Percentiles rank a stretch among this genome's conserved stretches.
Conservation (phyloP, 2,888 invertebrate genomes). For the Catocala sponsa region DNA sequence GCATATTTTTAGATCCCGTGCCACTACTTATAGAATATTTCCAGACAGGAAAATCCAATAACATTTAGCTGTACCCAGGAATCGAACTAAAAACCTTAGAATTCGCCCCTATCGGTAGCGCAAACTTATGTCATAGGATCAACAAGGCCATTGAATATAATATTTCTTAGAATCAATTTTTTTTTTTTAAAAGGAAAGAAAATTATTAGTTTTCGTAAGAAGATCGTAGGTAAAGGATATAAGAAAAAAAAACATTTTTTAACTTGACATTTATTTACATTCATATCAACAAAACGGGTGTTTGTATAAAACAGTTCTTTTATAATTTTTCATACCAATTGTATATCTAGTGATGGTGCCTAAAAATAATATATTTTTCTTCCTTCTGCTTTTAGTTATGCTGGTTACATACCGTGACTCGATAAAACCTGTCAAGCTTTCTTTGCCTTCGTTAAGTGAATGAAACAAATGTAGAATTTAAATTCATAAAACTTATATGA, state of each 20-base stretch:
- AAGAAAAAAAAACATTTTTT: conserved; percentile 63
- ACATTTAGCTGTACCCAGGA: too few species aligned
- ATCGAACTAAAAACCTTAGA: too few species aligned
- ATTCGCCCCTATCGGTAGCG: too few species aligned
- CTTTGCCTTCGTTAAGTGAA: conserved; percentile 32
- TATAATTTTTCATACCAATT: conserved; percentile 78
- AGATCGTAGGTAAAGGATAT: conserved; percentile 4
- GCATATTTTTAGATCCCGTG: too few species aligned
- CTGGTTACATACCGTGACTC: conserved; percentile 67
- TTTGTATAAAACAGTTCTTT: conserved; percentile 88
- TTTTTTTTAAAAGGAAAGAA: too few species aligned
- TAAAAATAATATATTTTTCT: conserved; percentile 78
- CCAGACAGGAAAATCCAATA: too few species aligned
- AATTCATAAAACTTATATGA: conserved; percentile 19
- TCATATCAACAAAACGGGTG: conserved; percentile 89
- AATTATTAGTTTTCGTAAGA: too few species aligned
- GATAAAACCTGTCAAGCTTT: conserved; percentile 44
- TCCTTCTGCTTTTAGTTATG: conserved; percentile 70
- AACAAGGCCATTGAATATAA: too few species aligned
- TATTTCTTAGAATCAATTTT: too few species aligned
- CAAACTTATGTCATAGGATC: too few species aligned
- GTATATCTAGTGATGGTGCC: conserved; percentile 82
- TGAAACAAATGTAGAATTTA: conserved; percentile 28
- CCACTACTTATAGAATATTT: too few species aligned
- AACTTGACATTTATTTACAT: conserved; percentile 89